Percentiles rank a stretch among this genome's conserved stretches.
phyloP scores from a whole-genome alignment of 2,113 vertebrate genomes.

The Carassius auratus region DNA sequence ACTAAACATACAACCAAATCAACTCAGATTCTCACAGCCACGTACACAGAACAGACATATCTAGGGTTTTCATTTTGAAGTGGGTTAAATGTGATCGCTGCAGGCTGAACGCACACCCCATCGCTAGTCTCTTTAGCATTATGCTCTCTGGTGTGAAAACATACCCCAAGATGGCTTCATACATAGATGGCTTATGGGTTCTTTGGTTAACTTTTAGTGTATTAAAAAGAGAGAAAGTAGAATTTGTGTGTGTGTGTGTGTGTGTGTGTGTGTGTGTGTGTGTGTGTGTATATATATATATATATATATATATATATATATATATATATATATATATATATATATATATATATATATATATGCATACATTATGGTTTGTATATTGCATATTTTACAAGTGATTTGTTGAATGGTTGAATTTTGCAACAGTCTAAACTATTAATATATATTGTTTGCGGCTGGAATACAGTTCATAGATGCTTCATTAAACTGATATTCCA shows the following conservation, averaged over 20 bases:
- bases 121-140: neutral
- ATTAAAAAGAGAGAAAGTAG: too few relatives aligned
- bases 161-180: constrained; percentile 35
- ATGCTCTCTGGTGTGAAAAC: constrained; percentile 11
- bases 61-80: constrained; percentile 29
- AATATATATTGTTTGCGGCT: neutral
- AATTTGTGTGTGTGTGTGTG: too few relatives aligned
- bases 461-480: neutral
- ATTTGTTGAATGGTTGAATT: too few relatives aligned
- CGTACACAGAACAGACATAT: constrained; percentile 30
- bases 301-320: too few relatives aligned
- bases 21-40: constrained; percentile 17
- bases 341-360: too few relatives aligned
- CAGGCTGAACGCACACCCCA: constrained; percentile 3
- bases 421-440: neutral
- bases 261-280: too few relatives aligned
- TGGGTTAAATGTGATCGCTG: constrained; percentile 24
- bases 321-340: too few relatives aligned
- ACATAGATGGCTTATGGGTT: constrained; percentile 30
- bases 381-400: too few relatives aligned
- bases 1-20: constrained; percentile 34
- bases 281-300: too few relatives aligned
- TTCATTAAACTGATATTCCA: neutral
- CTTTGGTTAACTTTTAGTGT: constrained; percentile 14
- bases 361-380: too few relatives aligned